Conservation (phyloP, 2,888 invertebrate genomes). For the Drosophila merina region DNA sequence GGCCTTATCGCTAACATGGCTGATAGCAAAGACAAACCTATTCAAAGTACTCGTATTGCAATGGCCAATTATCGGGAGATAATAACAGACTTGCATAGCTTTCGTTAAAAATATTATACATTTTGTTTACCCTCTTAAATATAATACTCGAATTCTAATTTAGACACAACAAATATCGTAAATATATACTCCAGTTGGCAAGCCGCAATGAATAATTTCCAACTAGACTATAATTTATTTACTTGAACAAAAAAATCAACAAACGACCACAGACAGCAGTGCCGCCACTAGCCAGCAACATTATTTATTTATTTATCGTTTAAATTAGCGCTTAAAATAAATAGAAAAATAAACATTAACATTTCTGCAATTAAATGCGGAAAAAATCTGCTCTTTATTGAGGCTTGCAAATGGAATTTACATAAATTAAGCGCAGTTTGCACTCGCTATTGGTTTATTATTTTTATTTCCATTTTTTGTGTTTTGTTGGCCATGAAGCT, state of each 20-base stretch:
- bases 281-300: slow-evolving; percentile 47
- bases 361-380: slow-evolving; percentile 36
- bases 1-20: slow-evolving; percentile 27
- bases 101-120: too few relatives aligned
- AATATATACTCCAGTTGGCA: slow-evolving; percentile 12
- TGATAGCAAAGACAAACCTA: slow-evolving; percentile 37
- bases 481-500: slow-evolving; percentile 17
- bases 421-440: slow-evolving; percentile 65
- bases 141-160: too few relatives aligned
- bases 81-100: slow-evolving; percentile 1
- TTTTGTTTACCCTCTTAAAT: too few relatives aligned
- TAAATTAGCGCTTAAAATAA: slow-evolving; percentile 54
- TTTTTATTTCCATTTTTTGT: slow-evolving; percentile 1
- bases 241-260: slow-evolving; percentile 25
- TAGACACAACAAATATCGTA: too few relatives aligned
- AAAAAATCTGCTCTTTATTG: slow-evolving; percentile 45
- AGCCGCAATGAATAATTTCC: slow-evolving; percentile 19
- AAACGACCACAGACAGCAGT: slow-evolving; percentile 24
- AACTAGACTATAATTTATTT: slow-evolving; percentile 40
- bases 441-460: slow-evolving; percentile 20
- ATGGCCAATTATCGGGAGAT: slow-evolving; percentile 23
- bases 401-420: slow-evolving; percentile 55
- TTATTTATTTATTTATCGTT: slow-evolving; percentile 69
- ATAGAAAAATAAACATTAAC: slow-evolving; percentile 33
- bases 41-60: slow-evolving; percentile 20